Evolutionary conservation across 2,113 vertebrate genomes (phyloP).

Genomic region (Pholis gunnellus): DNA sequence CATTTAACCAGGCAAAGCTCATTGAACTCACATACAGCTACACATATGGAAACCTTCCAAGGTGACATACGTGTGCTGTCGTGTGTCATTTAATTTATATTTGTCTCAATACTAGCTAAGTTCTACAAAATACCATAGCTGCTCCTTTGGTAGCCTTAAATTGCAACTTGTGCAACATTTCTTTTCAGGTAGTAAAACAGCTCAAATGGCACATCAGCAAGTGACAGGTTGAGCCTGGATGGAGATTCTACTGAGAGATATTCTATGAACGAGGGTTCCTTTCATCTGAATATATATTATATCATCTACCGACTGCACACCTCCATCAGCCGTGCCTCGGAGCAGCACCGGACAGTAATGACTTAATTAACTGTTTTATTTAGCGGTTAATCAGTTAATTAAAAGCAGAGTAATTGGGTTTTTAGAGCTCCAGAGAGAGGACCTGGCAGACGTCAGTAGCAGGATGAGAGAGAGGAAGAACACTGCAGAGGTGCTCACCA

Average conservation of each 20-base stretch:
- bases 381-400: conserved; percentile 73
- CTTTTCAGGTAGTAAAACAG: neutral
- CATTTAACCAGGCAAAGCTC: neutral
- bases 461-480: neutral
- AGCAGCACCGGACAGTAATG: conserved; percentile 48
- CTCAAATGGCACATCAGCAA: neutral
- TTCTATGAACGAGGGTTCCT: neutral
- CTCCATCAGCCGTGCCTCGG: conserved; percentile 35
- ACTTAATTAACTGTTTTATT: conserved; percentile 75
- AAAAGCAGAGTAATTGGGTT: conserved; percentile 70
- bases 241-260: neutral
- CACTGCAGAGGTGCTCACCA: neutral
- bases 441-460: conserved; percentile 41
- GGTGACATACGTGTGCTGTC: neutral
- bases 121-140: neutral
- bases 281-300: conserved; percentile 9
- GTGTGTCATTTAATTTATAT: neutral
- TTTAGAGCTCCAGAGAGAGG: conserved; percentile 45
- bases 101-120: neutral
- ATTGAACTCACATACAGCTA: neutral
- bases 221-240: neutral
- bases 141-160: neutral
- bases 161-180: neutral
- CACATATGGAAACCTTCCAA: neutral
- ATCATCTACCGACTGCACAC: conserved; percentile 30